A percentile compares a stretch with the other conserved stretches of the same genome.
These are phyloP conservation scores for Antheraea pernyi DNA, from an alignment of 1,140 invertebrate species.

Conservation along the genomic window DNA sequence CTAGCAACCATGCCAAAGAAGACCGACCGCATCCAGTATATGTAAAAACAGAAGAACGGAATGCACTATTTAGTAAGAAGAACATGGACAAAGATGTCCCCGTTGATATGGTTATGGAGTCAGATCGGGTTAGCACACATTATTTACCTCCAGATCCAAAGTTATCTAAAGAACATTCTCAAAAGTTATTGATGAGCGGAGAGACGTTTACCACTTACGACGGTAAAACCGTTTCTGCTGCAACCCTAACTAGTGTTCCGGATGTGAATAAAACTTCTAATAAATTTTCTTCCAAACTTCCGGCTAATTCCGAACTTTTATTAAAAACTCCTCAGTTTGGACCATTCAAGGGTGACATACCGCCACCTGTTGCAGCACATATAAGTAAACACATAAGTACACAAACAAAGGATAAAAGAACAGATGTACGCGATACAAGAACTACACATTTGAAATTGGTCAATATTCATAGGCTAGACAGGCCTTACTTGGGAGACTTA, in stretches of 20 bases:
- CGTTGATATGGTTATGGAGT: slow-evolving; percentile 83
- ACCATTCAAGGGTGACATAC: slow-evolving; percentile 85
- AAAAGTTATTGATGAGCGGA: slow-evolving; percentile 67
- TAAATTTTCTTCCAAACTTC: slow-evolving; percentile 77
- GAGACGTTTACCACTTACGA: slow-evolving; percentile 85
- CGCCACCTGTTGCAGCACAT: slow-evolving; percentile 65
- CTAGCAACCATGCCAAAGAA: slow-evolving; percentile 66
- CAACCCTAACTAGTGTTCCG: slow-evolving; percentile 80
- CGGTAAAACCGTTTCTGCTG: slow-evolving; percentile 84
- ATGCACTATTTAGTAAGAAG: slow-evolving; percentile 59
- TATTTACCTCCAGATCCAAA: slow-evolving; percentile 83
- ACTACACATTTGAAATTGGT: slow-evolving; percentile 57
- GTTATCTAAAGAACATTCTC: slow-evolving; percentile 62
- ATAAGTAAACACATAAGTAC: slow-evolving; percentile 44
- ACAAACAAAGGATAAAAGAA: slow-evolving; percentile 10
- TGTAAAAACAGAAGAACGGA: slow-evolving; percentile 57
- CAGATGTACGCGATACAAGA: slow-evolving; percentile 21
- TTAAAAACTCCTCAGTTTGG: slow-evolving; percentile 85
- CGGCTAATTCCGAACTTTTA: slow-evolving; percentile 80
- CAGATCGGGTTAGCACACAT: slow-evolving; percentile 83
- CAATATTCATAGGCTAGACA: slow-evolving; percentile 36
- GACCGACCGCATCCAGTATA: slow-evolving; percentile 73
- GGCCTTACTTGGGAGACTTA: slow-evolving; percentile 33
- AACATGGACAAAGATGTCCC: slow-evolving; percentile 63
- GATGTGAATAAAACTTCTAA: slow-evolving; percentile 66